Evolutionary conservation across 2,113 vertebrate species (phyloP), one percentile per base, ranked within the genome.

Genomic region (Vulpes vulpes): DNA sequence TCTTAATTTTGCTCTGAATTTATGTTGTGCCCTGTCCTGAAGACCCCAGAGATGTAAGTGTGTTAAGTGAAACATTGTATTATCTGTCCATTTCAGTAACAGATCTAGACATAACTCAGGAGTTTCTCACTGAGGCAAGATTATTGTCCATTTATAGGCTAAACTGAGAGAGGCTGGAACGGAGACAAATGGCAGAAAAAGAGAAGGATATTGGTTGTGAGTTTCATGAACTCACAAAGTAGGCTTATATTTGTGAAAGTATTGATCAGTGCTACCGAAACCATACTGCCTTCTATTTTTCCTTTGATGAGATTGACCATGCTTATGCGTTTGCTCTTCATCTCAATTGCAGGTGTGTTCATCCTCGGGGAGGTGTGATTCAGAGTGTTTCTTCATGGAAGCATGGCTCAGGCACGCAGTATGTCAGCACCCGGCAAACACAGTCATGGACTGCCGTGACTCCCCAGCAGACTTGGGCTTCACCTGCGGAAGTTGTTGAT

Each of bases 301-400:
- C 32, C 82, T 32, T 0, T 15, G 16, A 19, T 27, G 8, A 2
- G 15, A 43, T 89, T 97, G 94, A 93, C 69, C 78, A 0, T 12
- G 30, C 14, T 86, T 91, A 0, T 15, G 32, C 14, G 81, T 86
- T 93, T 91, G 59, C 80, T 80, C 73, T 90, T 98, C 53, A 5
- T 95, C 74, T 81, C 71, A 20, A 64, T 97, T 97, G 59, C 97
- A 99, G 99, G 98, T 99, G 99, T 57, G 98, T 99, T 94, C 99
- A 99, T 98, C 99, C 99, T 49, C 98, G 99, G 67, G 99, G 99
- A 95, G 99, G 99, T 5, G 99, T 99, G 97, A 99, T 99, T 97
- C 99, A 99, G 98, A 99, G 99, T 12, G 99, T 99, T 78, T 99
- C 99, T 95, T 99, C 99, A 27, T 99, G 99, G 99, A 99, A 99